Evolutionary conservation across 2,888 invertebrate genomes (phyloP), one percentile per base, ranked within the genome.

Genomic region (Argyresthia albistria): DNA sequence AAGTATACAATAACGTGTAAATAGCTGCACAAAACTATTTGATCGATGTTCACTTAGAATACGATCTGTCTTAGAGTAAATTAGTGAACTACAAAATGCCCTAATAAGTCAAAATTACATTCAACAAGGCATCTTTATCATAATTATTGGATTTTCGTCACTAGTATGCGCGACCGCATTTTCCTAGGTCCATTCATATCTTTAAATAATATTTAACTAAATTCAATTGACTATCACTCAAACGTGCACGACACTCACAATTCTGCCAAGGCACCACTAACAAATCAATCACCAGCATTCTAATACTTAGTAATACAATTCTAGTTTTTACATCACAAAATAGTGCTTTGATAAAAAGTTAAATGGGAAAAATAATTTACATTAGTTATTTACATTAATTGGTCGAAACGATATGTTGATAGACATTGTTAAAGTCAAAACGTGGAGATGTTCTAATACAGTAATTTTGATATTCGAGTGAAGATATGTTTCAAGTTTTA

Each of bases 81-180:
- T 82, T 86, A 83, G 74, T 80, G 78, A 80, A 75, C 81, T 80
- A 84, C 71, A 70, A 83, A 86, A 83, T 83, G 86, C 84, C 86
- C 82, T 79, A 79, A 77, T 73, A 76, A 80, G 76, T 81, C 80
- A 80, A 80, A 69, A 76, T 79, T 82, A 83, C 79, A 80, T 74
- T 76, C 67, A 76, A 78, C 80, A 84, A 86, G 87, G 83, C 84
- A 83, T 81, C 79, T 73, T 72, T 67, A 79, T 73, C 78, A 75
- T 84, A 78, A 82, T 86, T 87, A 86, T 87, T 86, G 86, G 86
- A 86, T 86, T 82, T 80, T 84, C 86, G 86, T 86, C 72, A 83
- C 81, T 87, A 87, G 70, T 82, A 80, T 87, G 87, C 87, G 86
- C 87, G 86, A 86, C 86, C 86, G 87, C 87, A 87, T 81, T 67